phyloP scores from a whole-genome alignment of 2,888 invertebrate genomes.

The Elysia crispata region DNA sequence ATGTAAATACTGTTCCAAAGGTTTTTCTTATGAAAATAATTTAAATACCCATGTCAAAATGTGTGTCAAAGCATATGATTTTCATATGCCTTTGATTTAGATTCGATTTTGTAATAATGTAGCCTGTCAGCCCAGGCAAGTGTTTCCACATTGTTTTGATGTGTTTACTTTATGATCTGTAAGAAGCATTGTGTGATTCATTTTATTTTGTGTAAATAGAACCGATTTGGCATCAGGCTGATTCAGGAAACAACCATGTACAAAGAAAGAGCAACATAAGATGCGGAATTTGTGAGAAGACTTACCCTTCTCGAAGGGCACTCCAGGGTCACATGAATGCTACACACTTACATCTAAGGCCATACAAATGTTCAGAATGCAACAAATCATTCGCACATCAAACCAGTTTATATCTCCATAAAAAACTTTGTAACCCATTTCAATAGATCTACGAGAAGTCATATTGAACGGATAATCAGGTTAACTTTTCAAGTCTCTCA shows the following conservation, averaged over 20 bases:
- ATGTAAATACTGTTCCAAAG: slow-evolving; percentile 39
- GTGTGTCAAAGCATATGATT: slow-evolving; percentile 1
- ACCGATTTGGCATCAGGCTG: too few species aligned
- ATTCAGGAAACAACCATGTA: too few species aligned
- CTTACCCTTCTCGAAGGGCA: slow-evolving; percentile 45
- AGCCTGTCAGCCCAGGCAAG: too few species aligned
- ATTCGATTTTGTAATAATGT: too few species aligned
- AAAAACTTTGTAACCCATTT: slow-evolving; percentile 38
- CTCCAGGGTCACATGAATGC: slow-evolving; percentile 51
- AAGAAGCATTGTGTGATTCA: too few species aligned
- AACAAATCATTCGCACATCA: slow-evolving; percentile 46
- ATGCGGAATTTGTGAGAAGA: slow-evolving; percentile 47
- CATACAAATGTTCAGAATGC: slow-evolving; percentile 48
- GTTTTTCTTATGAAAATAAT: slow-evolving; percentile 44
- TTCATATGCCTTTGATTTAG: too few species aligned
- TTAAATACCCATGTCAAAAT: slow-evolving; percentile 42
- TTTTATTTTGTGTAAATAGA: too few species aligned
- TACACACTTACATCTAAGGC: slow-evolving; percentile 47
- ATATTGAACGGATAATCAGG: too few species aligned
- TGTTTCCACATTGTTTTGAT: too few species aligned
- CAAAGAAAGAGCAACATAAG: slow-evolving; percentile 34
- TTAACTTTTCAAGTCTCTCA: too few species aligned
- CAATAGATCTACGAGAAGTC: too few species aligned
- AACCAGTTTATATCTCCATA: slow-evolving; percentile 48
- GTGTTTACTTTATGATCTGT: too few species aligned